Evolutionary conservation across 2,113 vertebrate genomes (phyloP), one percentile per base, ranked within the genome.

Genomic region (Bufo bufo): DNA sequence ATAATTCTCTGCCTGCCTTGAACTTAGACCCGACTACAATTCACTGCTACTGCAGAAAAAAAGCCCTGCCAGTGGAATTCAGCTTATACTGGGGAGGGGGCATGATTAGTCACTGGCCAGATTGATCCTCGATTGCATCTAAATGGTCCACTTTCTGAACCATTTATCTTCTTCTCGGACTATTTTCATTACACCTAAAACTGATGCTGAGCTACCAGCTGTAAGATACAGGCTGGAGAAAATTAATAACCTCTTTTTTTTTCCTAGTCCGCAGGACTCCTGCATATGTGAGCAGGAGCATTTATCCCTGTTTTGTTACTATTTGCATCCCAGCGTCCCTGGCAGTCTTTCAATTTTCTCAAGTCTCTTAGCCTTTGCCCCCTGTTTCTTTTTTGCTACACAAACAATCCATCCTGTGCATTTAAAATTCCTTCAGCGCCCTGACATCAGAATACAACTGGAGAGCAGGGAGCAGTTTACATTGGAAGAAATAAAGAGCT

Each of bases 111-210:
- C 97, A 97, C 93, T 95, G 96, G 96, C 95, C 96, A 97, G 97
- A 99, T 97, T 97, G 97, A 96, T 95, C 96, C 95, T 95, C 95
- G 94, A 96, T 97, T 97, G 96, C 96, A 97, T 98, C 97, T 98
- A 98, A 99, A 99, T 96, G 97, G 96, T 97, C 95, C 95, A 98
- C 97, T 98, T 98, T 97, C 98, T 96, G 96, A 98, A 97, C 96
- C 97, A 99, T 99, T 98, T 97, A 98, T 99, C 98, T 98, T 99
- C 96, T 91, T 96, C 97, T 97, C 93, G 93, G 96, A 96, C 96
- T 97, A 97, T 98, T 99, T 99, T 99, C 97, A 99, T 98, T 98
- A 98, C 96, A 95, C 95, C 96, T 96, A 96, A 97, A 96, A 96
- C 95, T 95, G 95, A 96, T 96, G 94, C 95, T 95, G 95, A 97